These are phyloP conservation scores for Syngnathoides biaculeatus DNA, from an alignment of 2,113 vertebrate species.

Conservation along the genomic window DNA sequence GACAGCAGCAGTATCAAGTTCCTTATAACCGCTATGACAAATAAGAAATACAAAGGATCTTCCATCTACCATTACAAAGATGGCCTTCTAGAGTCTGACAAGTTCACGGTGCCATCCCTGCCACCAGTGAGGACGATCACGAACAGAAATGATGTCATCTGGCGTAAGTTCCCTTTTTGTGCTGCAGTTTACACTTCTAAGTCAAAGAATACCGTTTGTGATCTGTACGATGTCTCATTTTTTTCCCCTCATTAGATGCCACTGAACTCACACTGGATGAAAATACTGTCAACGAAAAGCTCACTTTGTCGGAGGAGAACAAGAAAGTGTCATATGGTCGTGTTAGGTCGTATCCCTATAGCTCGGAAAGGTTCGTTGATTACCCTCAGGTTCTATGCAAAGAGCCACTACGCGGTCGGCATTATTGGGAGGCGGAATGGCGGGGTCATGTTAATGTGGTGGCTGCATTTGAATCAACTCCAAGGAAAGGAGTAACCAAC, in stretches of 20 bases:
- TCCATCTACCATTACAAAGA: conserved; percentile 6
- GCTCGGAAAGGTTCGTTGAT: conserved; percentile 18
- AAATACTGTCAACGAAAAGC: conserved; percentile 19
- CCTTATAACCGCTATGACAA: background rate
- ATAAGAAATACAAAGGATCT: background rate
- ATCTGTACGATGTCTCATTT: background rate
- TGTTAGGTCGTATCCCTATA: background rate
- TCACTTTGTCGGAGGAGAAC: conserved; percentile 43
- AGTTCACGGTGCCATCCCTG: background rate
- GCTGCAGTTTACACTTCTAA: background rate
- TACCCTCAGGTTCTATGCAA: conserved; percentile 35
- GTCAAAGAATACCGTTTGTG: background rate
- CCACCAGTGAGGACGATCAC: background rate
- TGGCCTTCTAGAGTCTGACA: background rate
- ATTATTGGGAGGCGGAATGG: conserved; percentile 54
- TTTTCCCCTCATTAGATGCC: conserved; percentile 45
- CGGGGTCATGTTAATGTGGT: background rate
- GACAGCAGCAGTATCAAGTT: background rate
- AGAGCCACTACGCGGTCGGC: conserved; percentile 25
- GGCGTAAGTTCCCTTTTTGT: background rate
- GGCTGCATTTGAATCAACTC: background rate
- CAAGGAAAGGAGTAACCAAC: fast-evolving
- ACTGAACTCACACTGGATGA: conserved; percentile 23
- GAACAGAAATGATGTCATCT: background rate
- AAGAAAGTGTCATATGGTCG: conserved; percentile 37